phyloP scores from a whole-genome alignment of 2,113 vertebrate genomes.

The Lepus timidus region DNA sequence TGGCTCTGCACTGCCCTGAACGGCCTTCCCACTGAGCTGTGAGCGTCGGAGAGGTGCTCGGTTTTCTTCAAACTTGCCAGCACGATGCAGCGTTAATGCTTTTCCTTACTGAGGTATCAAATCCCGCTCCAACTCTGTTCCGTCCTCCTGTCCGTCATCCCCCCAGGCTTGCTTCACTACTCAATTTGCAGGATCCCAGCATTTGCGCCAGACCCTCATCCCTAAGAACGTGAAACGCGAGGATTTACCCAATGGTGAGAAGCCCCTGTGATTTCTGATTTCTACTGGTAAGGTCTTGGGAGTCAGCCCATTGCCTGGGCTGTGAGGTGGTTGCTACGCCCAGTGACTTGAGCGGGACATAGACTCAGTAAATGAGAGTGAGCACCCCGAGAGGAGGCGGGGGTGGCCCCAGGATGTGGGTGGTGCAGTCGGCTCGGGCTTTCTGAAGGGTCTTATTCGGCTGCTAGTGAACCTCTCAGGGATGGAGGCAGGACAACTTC shows the following conservation, averaged over 20 bases:
- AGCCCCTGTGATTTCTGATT: neutral
- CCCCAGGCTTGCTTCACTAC: neutral
- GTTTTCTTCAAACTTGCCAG: neutral
- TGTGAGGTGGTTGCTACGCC: neutral
- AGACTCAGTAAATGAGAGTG: neutral
- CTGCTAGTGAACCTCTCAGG: neutral
- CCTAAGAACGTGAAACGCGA: neutral
- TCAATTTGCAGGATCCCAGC: neutral
- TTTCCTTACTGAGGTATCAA: neutral
- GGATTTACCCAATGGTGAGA: neutral
- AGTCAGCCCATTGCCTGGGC: neutral
- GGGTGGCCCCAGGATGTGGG: too few species aligned
- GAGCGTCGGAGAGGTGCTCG: neutral
- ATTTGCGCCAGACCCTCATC: neutral
- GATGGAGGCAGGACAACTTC: neutral
- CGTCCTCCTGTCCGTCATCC: neutral
- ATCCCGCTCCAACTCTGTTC: neutral
- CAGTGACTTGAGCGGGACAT: neutral
- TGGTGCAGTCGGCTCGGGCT: neutral
- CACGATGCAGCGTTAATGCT: neutral
- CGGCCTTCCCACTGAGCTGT: too few species aligned
- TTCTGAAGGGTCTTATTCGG: conserved; percentile 5
- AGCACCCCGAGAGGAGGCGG: neutral
- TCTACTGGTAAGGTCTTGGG: neutral
- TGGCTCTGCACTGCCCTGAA: neutral